Conservation (phyloP, 1,140 invertebrate species). For the Sycophaga agraensis region DNA sequence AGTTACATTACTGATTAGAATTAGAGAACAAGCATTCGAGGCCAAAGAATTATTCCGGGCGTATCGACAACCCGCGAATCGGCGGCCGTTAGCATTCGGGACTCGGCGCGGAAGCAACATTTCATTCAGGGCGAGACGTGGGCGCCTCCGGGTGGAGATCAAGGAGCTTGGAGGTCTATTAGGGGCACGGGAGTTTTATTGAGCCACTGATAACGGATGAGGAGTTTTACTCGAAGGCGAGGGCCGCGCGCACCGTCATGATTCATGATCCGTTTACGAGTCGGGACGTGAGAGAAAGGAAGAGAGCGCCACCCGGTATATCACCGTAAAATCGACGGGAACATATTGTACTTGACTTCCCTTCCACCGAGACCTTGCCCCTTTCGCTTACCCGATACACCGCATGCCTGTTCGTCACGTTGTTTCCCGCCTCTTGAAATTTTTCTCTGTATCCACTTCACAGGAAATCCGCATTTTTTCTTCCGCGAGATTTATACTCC, state of each 20-base stretch:
- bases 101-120: no score
- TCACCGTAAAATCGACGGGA: slow-evolving; percentile 28
- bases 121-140: no score
- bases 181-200: slow-evolving; percentile 37
- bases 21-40: no score
- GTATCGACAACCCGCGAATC: no score
- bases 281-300: not conserved
- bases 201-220: slow-evolving; percentile 37
- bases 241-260: slow-evolving; percentile 29
- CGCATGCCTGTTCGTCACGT: not conserved
- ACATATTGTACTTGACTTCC: slow-evolving; percentile 30
- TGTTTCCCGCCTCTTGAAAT: no score
- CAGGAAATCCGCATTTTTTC: not conserved
- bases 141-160: no score
- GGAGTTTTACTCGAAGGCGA: slow-evolving; percentile 28
- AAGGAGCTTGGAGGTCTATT: slow-evolving; percentile 26
- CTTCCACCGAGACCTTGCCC: not conserved
- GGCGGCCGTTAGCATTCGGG: no score
- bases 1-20: no score
- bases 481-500: not conserved
- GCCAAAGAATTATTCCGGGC: no score
- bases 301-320: not conserved
- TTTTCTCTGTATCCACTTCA: not conserved
- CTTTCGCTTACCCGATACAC: not conserved
- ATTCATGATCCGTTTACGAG: slow-evolving; percentile 36